Base-by-base conservation (phyloP, 1,140 invertebrate genomes). In the Drosophila elegans region DNA sequence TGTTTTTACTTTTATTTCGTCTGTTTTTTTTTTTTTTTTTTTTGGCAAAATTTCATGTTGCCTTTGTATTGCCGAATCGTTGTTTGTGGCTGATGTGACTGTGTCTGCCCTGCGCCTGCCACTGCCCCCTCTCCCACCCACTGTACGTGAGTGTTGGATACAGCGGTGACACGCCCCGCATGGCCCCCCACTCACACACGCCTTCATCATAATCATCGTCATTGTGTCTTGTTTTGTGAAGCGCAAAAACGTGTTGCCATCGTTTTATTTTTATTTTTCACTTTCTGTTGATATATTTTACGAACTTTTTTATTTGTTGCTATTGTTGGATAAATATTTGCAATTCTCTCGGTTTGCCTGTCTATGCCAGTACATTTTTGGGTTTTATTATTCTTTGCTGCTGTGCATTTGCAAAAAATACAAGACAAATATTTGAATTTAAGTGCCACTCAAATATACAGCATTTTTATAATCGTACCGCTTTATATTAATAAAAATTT, bases 241-340 rank as follows among this genome's bases (percentile, higher is more conserved):
- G 83, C 83, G 63, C 83, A 88, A 79, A 85, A 86, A 88, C 83
- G 83, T 83, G 83, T 86, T 86, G 83, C 41, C 56, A 61, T 79
- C 60, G 56, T 38, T 72, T 52, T 63, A 21, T 32, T n/a, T 32
- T 48, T n/a, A 66, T 59, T 49, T 48, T 54, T 13, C 13, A n/a
- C 46, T 72, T 39, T 55, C 59, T 66, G 16, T 32, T 78, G 12
- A 45, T 57, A 36, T 49, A 59, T 32, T 69, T 53, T 53, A 54
- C 41, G 48, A 69, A 54, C 41, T 69, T 74, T 74, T 60, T 57
- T 61, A 13, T 32, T 74, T 48, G 41, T 79, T 67, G 32, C 48
- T 55, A 56, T 72, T 54, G 59, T 21, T 36, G 13, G 16, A 41
- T 57, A 72, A 55, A 66, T 84, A 61, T 71, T 82, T 75, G 55